Base-by-base conservation (phyloP, 2,113 vertebrate species). In the Rhagologus leucostigma region DNA sequence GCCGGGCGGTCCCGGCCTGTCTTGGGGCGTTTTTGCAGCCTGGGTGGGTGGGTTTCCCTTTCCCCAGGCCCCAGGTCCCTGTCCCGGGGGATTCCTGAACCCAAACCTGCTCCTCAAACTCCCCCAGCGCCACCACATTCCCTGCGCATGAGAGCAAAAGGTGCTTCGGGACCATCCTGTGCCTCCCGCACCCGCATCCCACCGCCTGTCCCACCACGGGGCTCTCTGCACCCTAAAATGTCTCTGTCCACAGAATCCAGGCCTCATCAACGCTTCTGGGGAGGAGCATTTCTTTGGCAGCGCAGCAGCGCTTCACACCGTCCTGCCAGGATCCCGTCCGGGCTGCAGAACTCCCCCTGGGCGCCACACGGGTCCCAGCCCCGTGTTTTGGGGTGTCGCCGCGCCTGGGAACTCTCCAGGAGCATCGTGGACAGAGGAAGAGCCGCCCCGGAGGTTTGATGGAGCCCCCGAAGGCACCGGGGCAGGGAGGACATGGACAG, bases 1-100 rank as follows among this genome's bases (percentile, higher is more conserved):
- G 3, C 52, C 9, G 2, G 11, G 4, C 7, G 13, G 7, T 10
- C 47, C 83, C 2, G 3, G 50, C 10, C 27, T 0, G 6, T 0
- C 29, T 3, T 2, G 26, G n/a, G 22, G 24, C 14, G 1, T 0
- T 7, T n/a, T 8, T 20, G n/a, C 16, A 22, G 29, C 55, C 47
- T 2, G 22, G 13, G 1, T 5, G 20, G 5, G 44, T 1, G 32
- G 6, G 5, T 5, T 65, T 39, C 13, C 19, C 27, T 55, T 23
- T 13, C 23, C 74, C 27, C 35, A 5, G 29, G 9, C 9, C 26
- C 37, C 65, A 16, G 35, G 7, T 39, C 44, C 14, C 70, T 11
- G 46, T 11, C n/a, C 41, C 64, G 8, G 64, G 1, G 5, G 17
- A 26, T 3, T 7, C 22, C 64, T 2, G 10, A 27, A 14, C 4